Evolutionary conservation across 2,113 vertebrate species (phyloP), one percentile per base, ranked within the genome.

Genomic region (Cheilinus undulatus): DNA sequence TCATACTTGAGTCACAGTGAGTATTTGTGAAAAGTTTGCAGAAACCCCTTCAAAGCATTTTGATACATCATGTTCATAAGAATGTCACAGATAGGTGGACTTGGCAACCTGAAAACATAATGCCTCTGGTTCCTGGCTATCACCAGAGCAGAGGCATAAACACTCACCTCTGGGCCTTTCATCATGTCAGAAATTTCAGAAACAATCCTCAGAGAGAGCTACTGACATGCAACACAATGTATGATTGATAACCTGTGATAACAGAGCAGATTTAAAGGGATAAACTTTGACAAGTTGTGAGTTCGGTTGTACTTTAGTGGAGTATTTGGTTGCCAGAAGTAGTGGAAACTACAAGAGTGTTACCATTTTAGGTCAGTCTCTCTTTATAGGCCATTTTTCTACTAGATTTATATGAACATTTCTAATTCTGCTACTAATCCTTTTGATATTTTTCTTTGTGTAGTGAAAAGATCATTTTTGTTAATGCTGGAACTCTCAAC

Each of bases 281-380:
- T 72, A 13, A 65, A 34, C 42, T 62, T 23, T 66, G 34, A 65
- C 14, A 68, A 68, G 8, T 38, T 40, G 13, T 42, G 56, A 46
- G 40, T 74, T 22, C 28, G 61, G 34, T 15, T 53, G 23, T 4
- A 42, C 57, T 7, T 53, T 22, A 54, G 11, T 32, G n/a, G 27
- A 68, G 22, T 22, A 28, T 73, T 38, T 46, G n/a, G 46, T 45
- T 68, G 50, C 57, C 57, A 68, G 26, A 30, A 49, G 40, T 27
- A 23, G 42, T 20, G 10, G n/a, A 1, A 43, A 59, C 27, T 69
- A 45, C 13, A 43, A 23, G 36, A 28, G 19, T 10, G 32, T 34
- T 28, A 53, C 38, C 27, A 23, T 43, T 34, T 32, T 34, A 52
- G 11, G 11, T 49, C n/a, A 28, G 5, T 50, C 43, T 28, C 9